phyloP scores from a whole-genome alignment of 2,113 vertebrate genomes.

The Synchiropus splendidus region DNA sequence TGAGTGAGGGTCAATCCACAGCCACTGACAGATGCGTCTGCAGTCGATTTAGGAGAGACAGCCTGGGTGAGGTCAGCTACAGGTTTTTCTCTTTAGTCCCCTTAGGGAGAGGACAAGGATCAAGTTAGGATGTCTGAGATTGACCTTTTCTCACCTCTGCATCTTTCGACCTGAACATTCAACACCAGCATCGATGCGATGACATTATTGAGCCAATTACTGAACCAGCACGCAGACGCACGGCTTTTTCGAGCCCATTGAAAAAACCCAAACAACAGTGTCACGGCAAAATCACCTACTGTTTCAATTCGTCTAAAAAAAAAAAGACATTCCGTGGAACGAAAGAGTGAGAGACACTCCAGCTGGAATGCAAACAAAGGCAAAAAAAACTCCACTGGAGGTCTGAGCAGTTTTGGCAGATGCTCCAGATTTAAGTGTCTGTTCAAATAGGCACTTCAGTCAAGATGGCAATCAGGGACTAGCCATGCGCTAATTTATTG shows the following conservation, averaged over 20 bases:
- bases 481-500: slow-evolving; percentile 16
- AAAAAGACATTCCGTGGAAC: slow-evolving; percentile 22
- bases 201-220: slow-evolving; percentile 14
- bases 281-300: too few species aligned
- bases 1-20: slow-evolving; percentile 65
- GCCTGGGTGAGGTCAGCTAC: slow-evolving; percentile 44
- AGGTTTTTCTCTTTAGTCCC: slow-evolving; percentile 28
- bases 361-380: slow-evolving; percentile 48
- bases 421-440: slow-evolving; percentile 49
- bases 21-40: slow-evolving; percentile 68
- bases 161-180: slow-evolving; percentile 2
- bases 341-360: slow-evolving; percentile 45
- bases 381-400: slow-evolving; percentile 39
- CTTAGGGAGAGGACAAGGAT: slow-evolving; percentile 43
- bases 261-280: too few species aligned
- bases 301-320: too few species aligned
- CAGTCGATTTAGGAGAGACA: slow-evolving; percentile 60
- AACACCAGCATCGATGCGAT: slow-evolving; percentile 38
- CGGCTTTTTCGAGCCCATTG: too few species aligned
- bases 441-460: slow-evolving; percentile 43
- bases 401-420: slow-evolving; percentile 51
- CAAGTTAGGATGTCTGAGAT: slow-evolving; percentile 40
- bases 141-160: slow-evolving; percentile 52
- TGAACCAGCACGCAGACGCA: too few species aligned
- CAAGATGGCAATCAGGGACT: slow-evolving; percentile 42